Conservation (phyloP, 2,113 vertebrate genomes). For the Phasianus colchicus region DNA sequence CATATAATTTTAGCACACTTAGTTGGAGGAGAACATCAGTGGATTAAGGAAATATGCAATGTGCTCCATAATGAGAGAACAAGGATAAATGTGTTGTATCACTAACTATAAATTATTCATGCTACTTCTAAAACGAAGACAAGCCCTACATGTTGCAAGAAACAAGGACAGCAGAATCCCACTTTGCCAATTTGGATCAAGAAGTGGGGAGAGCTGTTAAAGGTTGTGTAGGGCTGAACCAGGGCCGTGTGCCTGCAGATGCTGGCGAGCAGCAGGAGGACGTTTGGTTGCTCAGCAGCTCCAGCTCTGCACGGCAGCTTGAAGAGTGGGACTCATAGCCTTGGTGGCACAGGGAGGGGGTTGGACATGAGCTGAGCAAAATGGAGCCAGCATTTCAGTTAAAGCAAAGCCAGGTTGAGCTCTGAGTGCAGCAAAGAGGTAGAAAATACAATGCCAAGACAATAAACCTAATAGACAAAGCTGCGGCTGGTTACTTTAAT, state of each 20-base stretch:
- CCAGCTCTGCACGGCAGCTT: neutral
- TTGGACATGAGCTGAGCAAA: neutral
- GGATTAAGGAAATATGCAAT: neutral
- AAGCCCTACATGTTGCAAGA: neutral
- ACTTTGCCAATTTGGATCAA: neutral
- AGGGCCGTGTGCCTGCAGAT: neutral
- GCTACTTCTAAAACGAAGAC: neutral
- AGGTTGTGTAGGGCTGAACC: neutral
- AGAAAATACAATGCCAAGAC: neutral
- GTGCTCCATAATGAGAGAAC: neutral
- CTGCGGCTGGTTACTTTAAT: neutral
- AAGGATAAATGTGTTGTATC: neutral
- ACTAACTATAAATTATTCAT: neutral
- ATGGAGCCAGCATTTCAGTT: neutral
- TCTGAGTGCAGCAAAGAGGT: neutral
- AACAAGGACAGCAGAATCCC: neutral
- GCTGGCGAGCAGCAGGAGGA: neutral
- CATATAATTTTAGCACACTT: neutral
- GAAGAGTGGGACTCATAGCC: neutral
- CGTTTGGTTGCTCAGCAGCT: neutral
- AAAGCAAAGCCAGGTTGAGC: neutral
- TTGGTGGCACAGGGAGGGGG: neutral
- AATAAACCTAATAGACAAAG: neutral
- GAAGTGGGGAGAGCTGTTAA: neutral
- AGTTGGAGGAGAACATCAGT: neutral